Conservation (phyloP, 1,140 invertebrate genomes). For the Danaus melanippus region DNA sequence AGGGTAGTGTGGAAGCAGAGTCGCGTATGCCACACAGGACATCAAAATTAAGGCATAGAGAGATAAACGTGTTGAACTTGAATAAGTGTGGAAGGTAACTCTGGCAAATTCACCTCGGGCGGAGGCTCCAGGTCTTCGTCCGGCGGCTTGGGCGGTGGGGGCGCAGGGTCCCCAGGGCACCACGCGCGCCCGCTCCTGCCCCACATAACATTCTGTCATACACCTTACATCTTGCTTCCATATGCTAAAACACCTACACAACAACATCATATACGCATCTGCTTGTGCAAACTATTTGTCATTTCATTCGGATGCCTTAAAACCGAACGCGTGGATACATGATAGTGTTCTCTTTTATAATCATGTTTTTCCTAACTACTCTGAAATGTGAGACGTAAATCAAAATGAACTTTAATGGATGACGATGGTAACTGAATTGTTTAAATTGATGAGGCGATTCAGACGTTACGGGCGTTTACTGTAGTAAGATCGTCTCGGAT, state of each 20-base stretch:
- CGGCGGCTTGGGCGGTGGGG: conserved; percentile 18
- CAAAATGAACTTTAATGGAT: conserved; percentile 2
- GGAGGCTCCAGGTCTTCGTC: conserved; percentile 60
- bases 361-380: neutral
- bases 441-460: conserved; percentile 32
- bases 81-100: conserved; percentile 61
- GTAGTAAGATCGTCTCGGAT: conserved; percentile 44
- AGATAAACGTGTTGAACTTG: conserved; percentile 44
- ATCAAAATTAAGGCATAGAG: conserved; percentile 49
- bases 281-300: conserved; percentile 1
- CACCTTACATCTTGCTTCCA: conserved; percentile 16
- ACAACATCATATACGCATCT: conserved; percentile 1
- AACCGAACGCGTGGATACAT: too few relatives aligned
- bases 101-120: conserved; percentile 70
- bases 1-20: conserved; percentile 10
- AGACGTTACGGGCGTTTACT: conserved; percentile 43
- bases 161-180: conserved; percentile 52
- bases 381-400: neutral
- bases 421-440: conserved; percentile 9
- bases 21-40: conserved; percentile 54
- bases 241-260: conserved; percentile 4
- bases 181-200: conserved; percentile 64
- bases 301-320: neutral
- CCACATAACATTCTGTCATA: conserved; percentile 56
- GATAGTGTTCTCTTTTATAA: too few relatives aligned